Base-by-base conservation (phyloP, 2,113 vertebrate genomes). In the Eublepharis macularius region DNA sequence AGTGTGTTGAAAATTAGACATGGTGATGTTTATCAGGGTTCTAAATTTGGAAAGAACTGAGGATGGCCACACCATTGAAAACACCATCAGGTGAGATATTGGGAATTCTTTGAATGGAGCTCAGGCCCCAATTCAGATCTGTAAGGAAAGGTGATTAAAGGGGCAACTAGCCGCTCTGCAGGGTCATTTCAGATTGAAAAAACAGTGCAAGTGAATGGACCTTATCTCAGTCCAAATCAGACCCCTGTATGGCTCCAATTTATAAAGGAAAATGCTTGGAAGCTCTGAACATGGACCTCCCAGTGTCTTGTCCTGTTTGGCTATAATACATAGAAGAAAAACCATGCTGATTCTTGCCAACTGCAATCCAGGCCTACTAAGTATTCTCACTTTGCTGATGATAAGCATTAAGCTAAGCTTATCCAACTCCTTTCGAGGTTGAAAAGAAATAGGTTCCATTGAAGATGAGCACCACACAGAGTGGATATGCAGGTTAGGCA, bases 401-500 rank as follows among this genome's bases (percentile, higher is more conserved):
- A 17, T 34, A 73, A 80, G 14, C 29, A 45, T 82, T 82, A 43
- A 85, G 12, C 29, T 57, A 65, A 83, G 79, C 34, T 21, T 82
- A 26, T 49, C 21, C 54, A 41, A 78, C 80, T 76, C 1, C 16
- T 70, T 84, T 76, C 69, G n/a, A 80, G 81, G 73, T 49, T 21
- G 8, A 70, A 73, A 85, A 32, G 19, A 87, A 81, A 39, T 78
- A 84, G 45, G 32, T 45, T 87, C 54, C 19, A 29, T 78, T 90
- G 51, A 89, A 90, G 89, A 29, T 84, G 74, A 70, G 32, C 68
- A 11, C 72, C 82, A 84, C 34, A 82, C 6, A 16, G 1, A 83
- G 91, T 66, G 57, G 29, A 76, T 3, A 83, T 51, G 19, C 81
- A 86, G 39, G 63, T 92, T 82, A 89, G 66, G 74, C 88, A 92